A percentile compares a stretch with the other conserved stretches of the same genome.
Conservation (phyloP, 1,140 invertebrate genomes). For the Apolygus lucorum region DNA sequence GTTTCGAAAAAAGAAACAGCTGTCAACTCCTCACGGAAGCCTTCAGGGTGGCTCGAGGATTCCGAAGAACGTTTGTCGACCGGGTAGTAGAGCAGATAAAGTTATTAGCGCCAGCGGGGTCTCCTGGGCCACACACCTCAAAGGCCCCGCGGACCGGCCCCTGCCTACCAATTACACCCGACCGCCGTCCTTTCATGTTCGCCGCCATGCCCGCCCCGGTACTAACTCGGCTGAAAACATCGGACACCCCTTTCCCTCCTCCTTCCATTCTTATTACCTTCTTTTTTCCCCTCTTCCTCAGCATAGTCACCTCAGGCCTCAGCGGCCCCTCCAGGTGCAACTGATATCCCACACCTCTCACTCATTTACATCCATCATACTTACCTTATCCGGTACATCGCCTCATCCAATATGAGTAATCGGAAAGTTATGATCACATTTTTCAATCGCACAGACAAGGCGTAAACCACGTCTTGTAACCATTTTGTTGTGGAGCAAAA, state of each 20-base stretch:
- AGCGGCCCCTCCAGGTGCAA: background rate
- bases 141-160: background rate
- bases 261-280: background rate
- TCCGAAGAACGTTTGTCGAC: background rate
- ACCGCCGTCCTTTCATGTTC: slow-evolving; percentile 9
- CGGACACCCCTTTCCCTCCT: background rate
- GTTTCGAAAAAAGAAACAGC: background rate
- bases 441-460: no score
- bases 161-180: slow-evolving; percentile 13
- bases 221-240: background rate
- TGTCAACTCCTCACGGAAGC: background rate
- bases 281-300: no score
- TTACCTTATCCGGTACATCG: background rate
- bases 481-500: no score
- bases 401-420: no score
- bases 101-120: slow-evolving; percentile 11
- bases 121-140: slow-evolving; percentile 1
- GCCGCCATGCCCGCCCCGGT: background rate
- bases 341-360: background rate
- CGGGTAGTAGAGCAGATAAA: slow-evolving; percentile 5
- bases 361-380: background rate
- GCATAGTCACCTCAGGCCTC: background rate
- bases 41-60: no score
- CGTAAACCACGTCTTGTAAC: no score
- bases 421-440: no score